Conservation (phyloP, 2,797 vertebrate genomes). For the Hydrolagus colliei region DNA sequence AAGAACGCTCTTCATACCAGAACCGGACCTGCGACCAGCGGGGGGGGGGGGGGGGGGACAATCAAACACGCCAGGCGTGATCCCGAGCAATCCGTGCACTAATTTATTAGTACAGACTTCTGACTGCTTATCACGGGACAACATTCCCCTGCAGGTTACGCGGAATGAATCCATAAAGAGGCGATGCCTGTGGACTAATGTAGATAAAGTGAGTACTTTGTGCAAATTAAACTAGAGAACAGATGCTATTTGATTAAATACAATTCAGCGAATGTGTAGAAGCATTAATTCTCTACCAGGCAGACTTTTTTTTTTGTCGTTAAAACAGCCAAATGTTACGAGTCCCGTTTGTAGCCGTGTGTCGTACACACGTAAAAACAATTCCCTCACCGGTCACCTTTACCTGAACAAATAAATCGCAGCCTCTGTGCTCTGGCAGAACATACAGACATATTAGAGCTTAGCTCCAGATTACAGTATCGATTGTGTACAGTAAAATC, state of each 20-base stretch:
- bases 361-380: not conserved
- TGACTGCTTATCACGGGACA: constrained; percentile 25
- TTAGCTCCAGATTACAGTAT: constrained; percentile 54
- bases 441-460: constrained; percentile 42
- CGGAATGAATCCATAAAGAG: constrained; percentile 30
- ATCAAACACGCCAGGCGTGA: constrained; percentile 5
- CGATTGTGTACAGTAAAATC: constrained; percentile 48
- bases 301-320: constrained; percentile 15
- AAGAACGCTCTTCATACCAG: constrained; percentile 1
- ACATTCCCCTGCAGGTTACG: constrained; percentile 30
- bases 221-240: constrained; percentile 31
- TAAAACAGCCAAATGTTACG: constrained; percentile 14
- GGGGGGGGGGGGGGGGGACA: not conserved
- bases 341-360: constrained; percentile 1
- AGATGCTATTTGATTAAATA: constrained; percentile 33
- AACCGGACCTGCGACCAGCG: constrained; percentile 5
- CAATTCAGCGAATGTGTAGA: constrained; percentile 30
- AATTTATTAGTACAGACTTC: constrained; percentile 29
- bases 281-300: constrained; percentile 26
- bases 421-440: constrained; percentile 35
- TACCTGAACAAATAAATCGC: constrained; percentile 34
- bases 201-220: constrained; percentile 30
- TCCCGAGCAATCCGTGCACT: not conserved
- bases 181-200: constrained; percentile 28
- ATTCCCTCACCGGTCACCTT: constrained; percentile 38